These are phyloP conservation scores for Vireo griseus DNA, from an alignment of 2,797 vertebrate genomes.

Conservation along the genomic window DNA sequence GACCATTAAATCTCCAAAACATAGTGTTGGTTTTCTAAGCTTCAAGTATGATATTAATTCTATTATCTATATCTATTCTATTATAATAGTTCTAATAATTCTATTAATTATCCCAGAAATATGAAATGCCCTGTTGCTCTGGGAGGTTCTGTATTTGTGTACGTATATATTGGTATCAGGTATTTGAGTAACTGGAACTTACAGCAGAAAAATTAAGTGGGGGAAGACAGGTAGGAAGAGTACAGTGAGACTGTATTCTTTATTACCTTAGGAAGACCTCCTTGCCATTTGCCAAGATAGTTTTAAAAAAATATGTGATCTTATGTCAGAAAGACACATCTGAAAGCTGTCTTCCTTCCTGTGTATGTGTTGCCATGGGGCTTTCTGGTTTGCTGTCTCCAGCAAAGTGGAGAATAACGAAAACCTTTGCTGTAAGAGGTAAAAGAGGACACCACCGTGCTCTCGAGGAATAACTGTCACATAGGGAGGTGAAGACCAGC, in stretches of 20 bases:
- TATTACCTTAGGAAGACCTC: not conserved
- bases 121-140: not conserved
- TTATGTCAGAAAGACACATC: not conserved
- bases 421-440: not conserved
- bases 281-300: not conserved
- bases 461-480: not conserved
- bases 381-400: not conserved
- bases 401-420: not conserved
- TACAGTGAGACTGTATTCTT: not conserved
- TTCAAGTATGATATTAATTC: not conserved
- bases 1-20: not conserved
- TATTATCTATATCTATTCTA: not conserved
- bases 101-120: not conserved
- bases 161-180: not conserved
- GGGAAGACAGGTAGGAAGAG: not conserved
- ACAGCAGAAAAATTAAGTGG: not conserved
- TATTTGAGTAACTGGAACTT: not conserved
- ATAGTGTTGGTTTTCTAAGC: not conserved
- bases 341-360: not conserved
- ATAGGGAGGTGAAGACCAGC: not conserved
- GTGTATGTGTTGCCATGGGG: not conserved
- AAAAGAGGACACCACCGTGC: not conserved
- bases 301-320: not conserved
- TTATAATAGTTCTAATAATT: not conserved
- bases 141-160: not conserved